Base-by-base conservation (phyloP, 2,797 vertebrate species). In the Sylvia borin region DNA sequence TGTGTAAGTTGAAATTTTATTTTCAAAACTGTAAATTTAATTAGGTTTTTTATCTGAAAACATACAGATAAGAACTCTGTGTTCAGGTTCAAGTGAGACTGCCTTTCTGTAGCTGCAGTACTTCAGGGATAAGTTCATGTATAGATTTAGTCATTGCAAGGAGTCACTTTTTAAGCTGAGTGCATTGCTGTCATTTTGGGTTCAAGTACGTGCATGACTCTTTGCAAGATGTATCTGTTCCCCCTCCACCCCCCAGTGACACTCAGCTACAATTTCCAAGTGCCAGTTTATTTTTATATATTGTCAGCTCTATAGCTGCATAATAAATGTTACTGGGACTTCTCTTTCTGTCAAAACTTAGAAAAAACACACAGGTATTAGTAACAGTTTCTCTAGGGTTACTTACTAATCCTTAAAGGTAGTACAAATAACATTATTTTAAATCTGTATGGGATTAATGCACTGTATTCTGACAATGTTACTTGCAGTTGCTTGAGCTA, bases 1-100 rank as follows among this genome's bases (percentile, higher is more conserved):
- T 96, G 95, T 96, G 99, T 99, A 98, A 91, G 99, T 98, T 86
- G 51, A 85, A 67, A 31, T 64, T 76, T 74, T 55, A 32, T 90
- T 92, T 93, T 70, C 21, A 53, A 60, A 93, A 60, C 18, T 70
- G 20, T 62, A 47, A 27, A 53, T 75, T 50, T 53, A 72, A 80
- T 90, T 54, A 62, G 31, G 11, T 85, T 53, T 11, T 78, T 68
- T 38, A 40, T 68, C 29, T 81, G 48, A 48, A 75, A 60, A 78
- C 18, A 1, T 43, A 22, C 19, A 43, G 15, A 8, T 66, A 21
- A 70, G 18, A 83, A 18, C 26, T 86, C 54, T 61, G 6, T 70
- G 82, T 76, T 87, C 42, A 90, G n/a, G 17, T 75, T 88, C 40
- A 78, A 31, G 24, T 74, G n/a, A 32, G 26, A 27, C 34, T 60